Percentiles rank a stretch among this genome's conserved stretches.
Conservation (phyloP, 2,797 vertebrate genomes). For the Enteromius fasciolatus region DNA sequence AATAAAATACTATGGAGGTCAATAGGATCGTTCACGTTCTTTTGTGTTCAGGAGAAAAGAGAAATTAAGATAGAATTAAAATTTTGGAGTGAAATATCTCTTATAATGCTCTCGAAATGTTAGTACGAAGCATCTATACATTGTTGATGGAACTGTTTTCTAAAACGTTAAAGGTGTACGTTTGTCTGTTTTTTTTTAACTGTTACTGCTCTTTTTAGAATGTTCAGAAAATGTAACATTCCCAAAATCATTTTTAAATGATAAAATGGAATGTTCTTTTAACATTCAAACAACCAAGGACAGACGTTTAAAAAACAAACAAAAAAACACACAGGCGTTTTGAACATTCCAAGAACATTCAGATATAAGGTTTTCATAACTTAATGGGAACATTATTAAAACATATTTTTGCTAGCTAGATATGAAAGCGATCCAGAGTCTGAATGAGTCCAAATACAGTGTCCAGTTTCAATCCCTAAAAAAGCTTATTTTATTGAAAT, state of each 20-base stretch:
- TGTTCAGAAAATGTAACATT: not conserved
- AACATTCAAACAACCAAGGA: not conserved
- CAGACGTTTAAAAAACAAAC: not conserved
- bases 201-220: not conserved
- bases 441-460: not conserved
- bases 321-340: not conserved
- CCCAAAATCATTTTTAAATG: not conserved
- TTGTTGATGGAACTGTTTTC: not conserved
- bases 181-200: not conserved
- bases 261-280: not conserved
- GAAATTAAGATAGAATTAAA: not conserved
- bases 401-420: not conserved
- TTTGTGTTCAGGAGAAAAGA: not conserved
- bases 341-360: not conserved
- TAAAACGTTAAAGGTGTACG: not conserved
- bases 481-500: not conserved
- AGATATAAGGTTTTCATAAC: not conserved
- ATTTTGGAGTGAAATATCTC: not conserved
- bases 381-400: not conserved
- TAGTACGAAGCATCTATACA: not conserved
- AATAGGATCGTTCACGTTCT: not conserved
- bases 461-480: not conserved
- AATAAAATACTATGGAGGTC: not conserved
- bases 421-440: not conserved
- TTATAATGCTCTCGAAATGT: not conserved